These are phyloP conservation scores for Trachelus troglodyta DNA, from an alignment of 2,888 invertebrate genomes.

Conservation along the genomic window DNA sequence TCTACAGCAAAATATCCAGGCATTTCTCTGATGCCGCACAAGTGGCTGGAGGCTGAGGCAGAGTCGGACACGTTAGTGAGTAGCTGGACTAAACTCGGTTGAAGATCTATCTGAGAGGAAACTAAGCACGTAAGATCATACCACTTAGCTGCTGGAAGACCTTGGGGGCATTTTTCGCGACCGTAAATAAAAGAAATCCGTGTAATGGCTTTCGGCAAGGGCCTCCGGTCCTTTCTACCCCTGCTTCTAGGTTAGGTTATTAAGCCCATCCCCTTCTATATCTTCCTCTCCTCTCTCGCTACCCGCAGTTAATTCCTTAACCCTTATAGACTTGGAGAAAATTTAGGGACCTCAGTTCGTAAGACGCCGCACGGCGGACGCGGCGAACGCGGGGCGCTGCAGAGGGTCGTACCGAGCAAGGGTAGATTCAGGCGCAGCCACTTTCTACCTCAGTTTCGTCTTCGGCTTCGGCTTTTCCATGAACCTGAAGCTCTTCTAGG, in stretches of 20 bases:
- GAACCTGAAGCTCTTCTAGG: neutral
- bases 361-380: conserved; percentile 26
- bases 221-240: conserved; percentile 34
- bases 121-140: conserved; percentile 53
- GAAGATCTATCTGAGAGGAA: conserved; percentile 52
- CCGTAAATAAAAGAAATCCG: conserved; percentile 66
- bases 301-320: conserved; percentile 60
- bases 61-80: conserved; percentile 29
- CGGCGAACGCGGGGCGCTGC: conserved; percentile 11
- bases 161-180: conserved; percentile 45
- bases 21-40: neutral
- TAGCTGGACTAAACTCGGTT: conserved; percentile 37
- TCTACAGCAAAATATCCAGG: conserved; percentile 56
- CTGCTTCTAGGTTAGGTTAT: conserved; percentile 35
- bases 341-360: conserved; percentile 51
- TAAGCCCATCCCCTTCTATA: conserved; percentile 37
- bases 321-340: conserved; percentile 62
- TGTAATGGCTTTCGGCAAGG: conserved; percentile 62
- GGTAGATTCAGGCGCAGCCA: neutral
- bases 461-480: neutral
- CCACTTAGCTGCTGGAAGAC: conserved; percentile 44
- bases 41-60: conserved; percentile 4
- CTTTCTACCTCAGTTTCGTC: neutral
- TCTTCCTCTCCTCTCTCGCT: conserved; percentile 15
- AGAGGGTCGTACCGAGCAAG: neutral